Percentiles rank a stretch among this genome's conserved stretches.
phyloP scores from a whole-genome alignment of 2,113 vertebrate species.

The Paedocypris sp. region DNA sequence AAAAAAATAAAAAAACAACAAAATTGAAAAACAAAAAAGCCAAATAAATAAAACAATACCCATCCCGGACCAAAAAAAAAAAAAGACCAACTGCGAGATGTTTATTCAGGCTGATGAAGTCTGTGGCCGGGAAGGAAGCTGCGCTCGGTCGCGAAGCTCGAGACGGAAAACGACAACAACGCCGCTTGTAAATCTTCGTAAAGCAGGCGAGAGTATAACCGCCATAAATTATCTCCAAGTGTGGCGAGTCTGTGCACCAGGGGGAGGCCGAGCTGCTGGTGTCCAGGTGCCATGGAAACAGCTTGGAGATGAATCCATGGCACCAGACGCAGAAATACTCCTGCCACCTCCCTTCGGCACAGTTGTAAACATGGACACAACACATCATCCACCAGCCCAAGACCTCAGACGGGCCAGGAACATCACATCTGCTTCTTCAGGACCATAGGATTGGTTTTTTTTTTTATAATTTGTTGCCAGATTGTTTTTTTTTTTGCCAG shows the following conservation, averaged over 20 bases:
- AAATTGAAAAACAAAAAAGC: no score
- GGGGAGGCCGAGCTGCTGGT: conserved; percentile 8
- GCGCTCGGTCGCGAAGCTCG: neutral
- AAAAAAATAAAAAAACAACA: no score
- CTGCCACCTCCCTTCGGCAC: conserved; percentile 9
- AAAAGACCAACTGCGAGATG: no score
- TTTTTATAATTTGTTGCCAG: no score
- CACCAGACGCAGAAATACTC: conserved; percentile 2
- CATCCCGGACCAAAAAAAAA: no score
- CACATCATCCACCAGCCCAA: conserved; percentile 5
- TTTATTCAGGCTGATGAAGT: neutral
- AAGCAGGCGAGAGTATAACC: neutral
- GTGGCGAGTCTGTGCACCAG: conserved; percentile 9
- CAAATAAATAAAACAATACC: no score
- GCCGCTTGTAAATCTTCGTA: neutral
- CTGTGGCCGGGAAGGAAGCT: neutral
- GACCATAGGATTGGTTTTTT: no score
- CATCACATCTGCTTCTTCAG: conserved; percentile 17
- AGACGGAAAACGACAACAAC: neutral
- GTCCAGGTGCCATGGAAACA: conserved; percentile 23
- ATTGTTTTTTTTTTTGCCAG: no score
- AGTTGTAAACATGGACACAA: conserved; percentile 15
- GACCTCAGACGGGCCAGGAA: conserved; percentile 4
- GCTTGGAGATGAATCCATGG: conserved; percentile 19
- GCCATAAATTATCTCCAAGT: conserved; percentile 1